A percentile compares a stretch with the other conserved stretches of the same genome.
These are phyloP conservation scores for Polymixis lichenea DNA, from an alignment of 2,888 invertebrate species.

Conservation along the genomic window DNA sequence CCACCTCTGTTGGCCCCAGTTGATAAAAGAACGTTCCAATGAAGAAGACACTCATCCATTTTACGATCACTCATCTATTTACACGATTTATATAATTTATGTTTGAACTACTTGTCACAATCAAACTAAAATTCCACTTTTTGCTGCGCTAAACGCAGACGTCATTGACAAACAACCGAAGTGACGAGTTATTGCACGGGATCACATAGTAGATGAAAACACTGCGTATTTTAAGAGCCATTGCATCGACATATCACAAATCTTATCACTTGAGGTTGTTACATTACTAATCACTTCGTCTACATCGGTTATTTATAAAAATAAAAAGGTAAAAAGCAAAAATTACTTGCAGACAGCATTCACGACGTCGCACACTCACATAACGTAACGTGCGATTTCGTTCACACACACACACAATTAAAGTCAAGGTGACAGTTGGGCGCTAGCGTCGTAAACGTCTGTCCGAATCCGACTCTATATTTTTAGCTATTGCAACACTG, in stretches of 20 bases:
- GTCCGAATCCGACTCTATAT: conserved; percentile 57
- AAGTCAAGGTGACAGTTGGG: conserved; percentile 82
- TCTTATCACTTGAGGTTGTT: conserved; percentile 87
- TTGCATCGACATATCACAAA: conserved; percentile 87
- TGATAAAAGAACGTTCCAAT: conserved; percentile 86
- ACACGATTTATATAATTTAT: conserved; percentile 86
- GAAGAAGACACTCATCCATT: conserved; percentile 89
- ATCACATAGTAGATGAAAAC: conserved; percentile 88
- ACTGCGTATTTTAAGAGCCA: conserved; percentile 85
- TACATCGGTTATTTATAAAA: conserved; percentile 87
- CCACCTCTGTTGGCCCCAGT: conserved; percentile 88
- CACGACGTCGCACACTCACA: conserved; percentile 89
- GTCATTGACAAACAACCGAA: conserved; percentile 91
- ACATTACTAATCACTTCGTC: conserved; percentile 85
- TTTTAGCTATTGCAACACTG: conserved; percentile 65
- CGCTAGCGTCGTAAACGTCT: conserved; percentile 73
- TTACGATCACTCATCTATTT: conserved; percentile 87
- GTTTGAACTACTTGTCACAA: conserved; percentile 89
- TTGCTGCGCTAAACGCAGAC: conserved; percentile 90
- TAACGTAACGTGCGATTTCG: conserved; percentile 87
- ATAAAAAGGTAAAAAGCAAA: conserved; percentile 90
- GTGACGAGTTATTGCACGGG: conserved; percentile 89
- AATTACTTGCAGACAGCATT: conserved; percentile 87
- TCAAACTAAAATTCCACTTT: conserved; percentile 90
- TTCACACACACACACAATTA: conserved; percentile 75